phyloP scores from a whole-genome alignment of 2,797 vertebrate species.

The Xiphorhynchus erythropygius region DNA sequence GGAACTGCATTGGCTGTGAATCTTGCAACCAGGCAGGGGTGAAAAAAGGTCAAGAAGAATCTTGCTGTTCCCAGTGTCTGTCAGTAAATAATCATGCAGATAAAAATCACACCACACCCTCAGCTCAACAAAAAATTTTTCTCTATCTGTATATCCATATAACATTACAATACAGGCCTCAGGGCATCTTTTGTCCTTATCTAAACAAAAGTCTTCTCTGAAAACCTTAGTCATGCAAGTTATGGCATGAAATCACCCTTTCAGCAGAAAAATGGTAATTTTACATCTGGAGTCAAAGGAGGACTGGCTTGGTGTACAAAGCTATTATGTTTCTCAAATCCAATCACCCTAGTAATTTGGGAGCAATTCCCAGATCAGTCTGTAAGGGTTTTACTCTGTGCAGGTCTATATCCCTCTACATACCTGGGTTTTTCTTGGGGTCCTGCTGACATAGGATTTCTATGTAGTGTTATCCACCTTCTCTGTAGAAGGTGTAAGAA shows the following conservation, averaged over 20 bases:
- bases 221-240: constrained; percentile 70
- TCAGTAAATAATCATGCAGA: constrained; percentile 68
- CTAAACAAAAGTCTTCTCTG: constrained; percentile 72
- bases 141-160: constrained; percentile 56
- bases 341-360: constrained; percentile 42
- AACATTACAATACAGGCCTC: constrained; percentile 69
- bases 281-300: constrained; percentile 64
- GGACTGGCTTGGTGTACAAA: constrained; percentile 43
- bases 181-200: constrained; percentile 72
- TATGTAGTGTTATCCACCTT: background rate
- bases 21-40: constrained; percentile 16
- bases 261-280: constrained; percentile 69
- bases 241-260: constrained; percentile 71
- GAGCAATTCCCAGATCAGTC: background rate
- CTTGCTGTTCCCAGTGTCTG: constrained; percentile 48
- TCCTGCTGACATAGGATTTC: background rate
- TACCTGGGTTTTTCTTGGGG: background rate
- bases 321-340: constrained; percentile 56
- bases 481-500: background rate
- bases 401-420: background rate
- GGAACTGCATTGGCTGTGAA: background rate
- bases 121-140: constrained; percentile 57
- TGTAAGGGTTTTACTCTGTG: background rate
- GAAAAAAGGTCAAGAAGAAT: constrained; percentile 52
- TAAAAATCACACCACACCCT: constrained; percentile 68